A percentile compares a stretch with the other conserved stretches of the same genome.
Evolutionary conservation across 2,797 vertebrate genomes (phyloP).

Genomic region (Pipistrellus nathusii): DNA sequence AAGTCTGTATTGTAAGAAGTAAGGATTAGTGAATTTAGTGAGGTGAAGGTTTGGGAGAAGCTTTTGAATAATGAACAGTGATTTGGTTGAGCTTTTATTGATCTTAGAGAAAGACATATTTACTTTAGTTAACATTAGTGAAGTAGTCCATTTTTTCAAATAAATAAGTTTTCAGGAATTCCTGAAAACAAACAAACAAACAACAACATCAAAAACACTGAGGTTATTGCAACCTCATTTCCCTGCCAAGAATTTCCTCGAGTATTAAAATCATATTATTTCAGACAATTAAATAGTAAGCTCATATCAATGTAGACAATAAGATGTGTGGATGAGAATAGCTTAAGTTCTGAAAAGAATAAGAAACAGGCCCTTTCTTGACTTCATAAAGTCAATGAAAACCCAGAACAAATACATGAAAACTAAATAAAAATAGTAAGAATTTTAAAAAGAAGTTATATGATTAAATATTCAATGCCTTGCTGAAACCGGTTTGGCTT

Average conservation of each 20-base stretch:
- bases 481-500: too few species aligned
- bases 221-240: not conserved
- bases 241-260: constrained; percentile 26
- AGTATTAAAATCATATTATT: constrained; percentile 5
- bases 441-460: not conserved
- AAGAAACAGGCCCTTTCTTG: not conserved
- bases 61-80: not conserved
- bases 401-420: not conserved
- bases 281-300: not conserved
- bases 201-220: not conserved
- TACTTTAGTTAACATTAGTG: not conserved
- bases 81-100: not conserved
- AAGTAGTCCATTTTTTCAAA: not conserved
- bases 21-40: too few species aligned
- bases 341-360: not conserved
- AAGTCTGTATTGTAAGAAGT: not conserved
- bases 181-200: not conserved
- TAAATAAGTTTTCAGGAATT: constrained; percentile 3
- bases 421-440: constrained; percentile 14
- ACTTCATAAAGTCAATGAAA: not conserved
- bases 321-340: not conserved
- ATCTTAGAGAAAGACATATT: constrained; percentile 6
- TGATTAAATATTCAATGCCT: constrained; percentile 32
- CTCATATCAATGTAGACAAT: not conserved
- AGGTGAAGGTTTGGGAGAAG: not conserved